These are phyloP conservation scores for Aporophyla lueneburgensis DNA, from an alignment of 2,888 invertebrate genomes.

Conservation along the genomic window DNA sequence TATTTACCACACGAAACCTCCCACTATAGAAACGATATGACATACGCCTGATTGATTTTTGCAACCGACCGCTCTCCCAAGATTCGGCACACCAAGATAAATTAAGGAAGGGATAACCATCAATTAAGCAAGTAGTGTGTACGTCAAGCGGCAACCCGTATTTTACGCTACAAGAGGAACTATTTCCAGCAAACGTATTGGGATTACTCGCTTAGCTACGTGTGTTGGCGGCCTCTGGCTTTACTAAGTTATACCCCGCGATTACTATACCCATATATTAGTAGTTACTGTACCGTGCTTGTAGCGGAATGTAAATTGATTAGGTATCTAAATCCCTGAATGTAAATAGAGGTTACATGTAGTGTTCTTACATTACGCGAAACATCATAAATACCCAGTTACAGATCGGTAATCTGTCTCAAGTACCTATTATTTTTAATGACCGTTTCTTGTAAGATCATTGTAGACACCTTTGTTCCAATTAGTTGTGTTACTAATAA, in stretches of 20 bases:
- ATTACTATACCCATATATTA: constrained; percentile 60
- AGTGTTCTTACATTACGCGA: neutral
- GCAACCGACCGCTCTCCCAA: constrained; percentile 31
- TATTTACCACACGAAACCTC: constrained; percentile 18
- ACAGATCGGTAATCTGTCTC: neutral
- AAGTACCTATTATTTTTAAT: neutral
- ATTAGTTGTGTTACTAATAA: neutral
- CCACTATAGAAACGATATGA: constrained; percentile 49
- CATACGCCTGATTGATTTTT: constrained; percentile 46
- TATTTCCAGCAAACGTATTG: constrained; percentile 58
- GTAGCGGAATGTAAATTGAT: constrained; percentile 42
- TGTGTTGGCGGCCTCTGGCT: constrained; percentile 44
- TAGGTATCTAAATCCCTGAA: constrained; percentile 24
- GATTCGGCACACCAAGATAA: constrained; percentile 58
- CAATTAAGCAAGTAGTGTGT: constrained; percentile 55
- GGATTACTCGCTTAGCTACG: constrained; percentile 56
- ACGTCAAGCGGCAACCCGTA: constrained; percentile 37
- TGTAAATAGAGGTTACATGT: constrained; percentile 8
- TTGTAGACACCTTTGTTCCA: too few relatives aligned
- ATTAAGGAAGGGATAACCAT: constrained; percentile 61
- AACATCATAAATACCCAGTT: neutral
- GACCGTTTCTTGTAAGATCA: neutral
- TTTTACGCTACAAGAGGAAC: too few relatives aligned
- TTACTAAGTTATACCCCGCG: constrained; percentile 59
- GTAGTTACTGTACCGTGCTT: constrained; percentile 43